phyloP scores from a whole-genome alignment of 2,888 invertebrate species.

The Meteorus cinctellus region DNA sequence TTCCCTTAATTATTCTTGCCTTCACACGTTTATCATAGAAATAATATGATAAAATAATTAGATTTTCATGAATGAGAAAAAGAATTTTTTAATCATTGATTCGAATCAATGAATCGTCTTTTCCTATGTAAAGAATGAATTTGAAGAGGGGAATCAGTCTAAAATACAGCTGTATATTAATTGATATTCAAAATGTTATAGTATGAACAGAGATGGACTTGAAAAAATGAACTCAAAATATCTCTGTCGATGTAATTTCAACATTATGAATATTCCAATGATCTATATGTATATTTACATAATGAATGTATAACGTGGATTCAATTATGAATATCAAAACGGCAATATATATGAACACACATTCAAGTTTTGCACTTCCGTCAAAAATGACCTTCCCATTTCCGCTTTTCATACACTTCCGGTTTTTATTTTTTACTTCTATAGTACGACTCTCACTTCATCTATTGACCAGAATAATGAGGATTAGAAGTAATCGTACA shows the following conservation, averaged over 20 bases:
- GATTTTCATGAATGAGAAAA: not conserved
- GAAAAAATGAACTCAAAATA: too few species aligned
- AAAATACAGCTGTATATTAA: too few species aligned
- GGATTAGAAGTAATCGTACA: too few species aligned
- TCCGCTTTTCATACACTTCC: constrained; percentile 41
- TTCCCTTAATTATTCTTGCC: not conserved
- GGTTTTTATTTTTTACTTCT: not conserved
- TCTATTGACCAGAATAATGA: too few species aligned
- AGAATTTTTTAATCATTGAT: not conserved
- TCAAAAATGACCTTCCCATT: constrained; percentile 44
- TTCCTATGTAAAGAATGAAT: too few species aligned
- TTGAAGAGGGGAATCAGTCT: too few species aligned
- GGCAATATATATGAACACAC: not conserved
- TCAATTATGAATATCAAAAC: constrained; percentile 31
- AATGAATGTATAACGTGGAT: constrained; percentile 1
- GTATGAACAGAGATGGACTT: too few species aligned
- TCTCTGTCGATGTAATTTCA: too few species aligned
- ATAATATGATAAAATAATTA: not conserved
- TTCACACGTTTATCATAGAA: constrained; percentile 6
- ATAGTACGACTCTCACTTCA: not conserved
- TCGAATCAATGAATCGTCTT: too few species aligned
- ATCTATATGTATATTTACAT: not conserved
- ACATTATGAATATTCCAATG: too few species aligned
- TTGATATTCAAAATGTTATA: too few species aligned
- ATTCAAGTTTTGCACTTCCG: constrained; percentile 45